phyloP scores from a whole-genome alignment of 1,140 invertebrate species.

The Campoletis sonorensis region DNA sequence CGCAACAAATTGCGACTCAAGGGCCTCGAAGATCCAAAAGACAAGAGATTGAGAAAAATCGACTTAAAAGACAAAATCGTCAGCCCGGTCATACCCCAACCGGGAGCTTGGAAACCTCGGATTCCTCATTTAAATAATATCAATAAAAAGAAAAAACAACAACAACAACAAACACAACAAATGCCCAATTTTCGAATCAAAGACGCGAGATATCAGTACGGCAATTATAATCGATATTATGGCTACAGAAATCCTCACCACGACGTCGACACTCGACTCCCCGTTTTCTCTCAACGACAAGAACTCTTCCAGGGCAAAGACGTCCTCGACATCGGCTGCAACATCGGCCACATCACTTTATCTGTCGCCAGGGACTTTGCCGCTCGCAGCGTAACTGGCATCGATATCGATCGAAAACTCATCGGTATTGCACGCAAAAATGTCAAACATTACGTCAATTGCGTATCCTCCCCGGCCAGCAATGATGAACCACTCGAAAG shows the following conservation, averaged over 20 bases:
- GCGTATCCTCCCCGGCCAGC: constrained; percentile 68
- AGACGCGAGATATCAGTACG: constrained; percentile 91
- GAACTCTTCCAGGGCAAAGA: constrained; percentile 94
- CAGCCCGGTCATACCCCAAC: constrained; percentile 93
- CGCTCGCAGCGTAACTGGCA: constrained; percentile 91
- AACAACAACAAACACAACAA: constrained; percentile 60
- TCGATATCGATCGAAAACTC: constrained; percentile 96
- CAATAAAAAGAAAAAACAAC: constrained; percentile 69
- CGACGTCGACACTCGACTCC: constrained; percentile 88
- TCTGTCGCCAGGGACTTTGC: constrained; percentile 90
- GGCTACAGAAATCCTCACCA: constrained; percentile 92
- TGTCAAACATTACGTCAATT: constrained; percentile 86
- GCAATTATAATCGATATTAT: constrained; percentile 98
- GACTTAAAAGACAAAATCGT: constrained; percentile 92
- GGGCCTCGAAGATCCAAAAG: constrained; percentile 72
- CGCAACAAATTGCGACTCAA: constrained; percentile 71
- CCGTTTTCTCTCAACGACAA: constrained; percentile 85
- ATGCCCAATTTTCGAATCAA: constrained; percentile 85
- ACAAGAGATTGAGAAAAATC: constrained; percentile 79
- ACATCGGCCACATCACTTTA: constrained; percentile 95
- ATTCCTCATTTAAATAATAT: constrained; percentile 68
- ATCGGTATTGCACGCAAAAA: constrained; percentile 90
- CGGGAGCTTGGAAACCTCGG: constrained; percentile 84
- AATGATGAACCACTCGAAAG: constrained; percentile 63
- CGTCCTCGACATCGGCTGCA: constrained; percentile 98